Evolutionary conservation across 2,888 invertebrate genomes (phyloP).

Genomic region (Abrostola triplasia): DNA sequence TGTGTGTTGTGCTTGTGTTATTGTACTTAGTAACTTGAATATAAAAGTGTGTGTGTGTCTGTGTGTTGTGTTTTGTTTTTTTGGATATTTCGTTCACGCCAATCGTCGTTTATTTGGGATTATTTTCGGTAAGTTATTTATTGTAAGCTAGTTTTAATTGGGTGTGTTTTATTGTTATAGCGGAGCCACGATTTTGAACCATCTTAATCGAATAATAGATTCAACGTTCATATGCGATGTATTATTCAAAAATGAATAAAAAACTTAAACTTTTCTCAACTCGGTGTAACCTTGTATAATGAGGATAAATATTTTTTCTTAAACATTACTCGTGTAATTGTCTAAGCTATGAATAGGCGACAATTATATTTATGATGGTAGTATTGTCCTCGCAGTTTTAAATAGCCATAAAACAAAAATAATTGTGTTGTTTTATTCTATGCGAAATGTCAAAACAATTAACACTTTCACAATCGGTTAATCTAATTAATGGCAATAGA

Average conservation of each 20-base stretch:
- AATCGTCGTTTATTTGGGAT: constrained; percentile 46
- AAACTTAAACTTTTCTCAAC: constrained; percentile 24
- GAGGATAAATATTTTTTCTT: constrained; percentile 51
- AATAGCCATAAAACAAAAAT: constrained; percentile 20
- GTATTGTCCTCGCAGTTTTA: constrained; percentile 51
- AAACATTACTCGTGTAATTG: constrained; percentile 54
- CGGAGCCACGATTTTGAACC: constrained; percentile 45
- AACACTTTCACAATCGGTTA: constrained; percentile 46
- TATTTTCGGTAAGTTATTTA: constrained; percentile 73
- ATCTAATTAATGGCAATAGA: neutral
- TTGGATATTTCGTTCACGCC: constrained; percentile 58
- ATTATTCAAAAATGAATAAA: constrained; percentile 22
- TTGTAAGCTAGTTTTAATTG: constrained; percentile 59
- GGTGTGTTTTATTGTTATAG: constrained; percentile 52
- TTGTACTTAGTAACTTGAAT: constrained; percentile 29
- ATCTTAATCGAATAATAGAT: constrained; percentile 29
- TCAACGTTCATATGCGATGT: constrained; percentile 26
- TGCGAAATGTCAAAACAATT: constrained; percentile 40
- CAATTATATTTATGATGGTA: constrained; percentile 58
- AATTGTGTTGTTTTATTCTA: constrained; percentile 39
- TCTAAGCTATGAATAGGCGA: constrained; percentile 37
- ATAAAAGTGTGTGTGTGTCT: constrained; percentile 49
- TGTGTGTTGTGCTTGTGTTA: constrained; percentile 34
- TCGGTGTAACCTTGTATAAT: constrained; percentile 24
- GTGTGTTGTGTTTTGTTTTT: constrained; percentile 49